phyloP scores from a whole-genome alignment of 2,113 vertebrate genomes.

The Rhinolophus ferrumequinum region DNA sequence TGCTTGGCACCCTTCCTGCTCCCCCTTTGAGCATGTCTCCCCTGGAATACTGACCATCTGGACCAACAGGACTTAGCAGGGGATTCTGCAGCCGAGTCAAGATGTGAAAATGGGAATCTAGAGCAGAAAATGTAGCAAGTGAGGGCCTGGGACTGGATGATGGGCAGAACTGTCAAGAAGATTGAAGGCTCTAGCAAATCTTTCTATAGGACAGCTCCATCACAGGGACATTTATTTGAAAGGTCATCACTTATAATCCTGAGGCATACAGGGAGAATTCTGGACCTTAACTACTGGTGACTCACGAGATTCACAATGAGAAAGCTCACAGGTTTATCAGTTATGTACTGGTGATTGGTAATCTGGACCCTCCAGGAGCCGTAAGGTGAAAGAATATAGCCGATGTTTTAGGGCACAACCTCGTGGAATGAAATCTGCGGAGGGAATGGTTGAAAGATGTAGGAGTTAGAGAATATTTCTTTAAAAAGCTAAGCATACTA shows the following conservation, averaged over 20 bases:
- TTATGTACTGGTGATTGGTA: not conserved
- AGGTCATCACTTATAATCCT: not conserved
- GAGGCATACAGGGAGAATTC: not conserved
- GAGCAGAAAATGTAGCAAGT: not conserved
- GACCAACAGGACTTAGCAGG: not conserved
- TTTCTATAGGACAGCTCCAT: not conserved
- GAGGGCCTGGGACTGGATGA: accelerated
- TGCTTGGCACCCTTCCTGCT: not conserved
- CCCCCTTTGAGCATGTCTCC: not conserved
- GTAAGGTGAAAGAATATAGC: not conserved
- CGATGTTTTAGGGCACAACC: not conserved
- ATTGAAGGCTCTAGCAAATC: not conserved
- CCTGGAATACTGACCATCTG: not conserved
- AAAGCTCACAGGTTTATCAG: not conserved
- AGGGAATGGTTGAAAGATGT: not conserved
- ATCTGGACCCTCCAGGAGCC: not conserved
- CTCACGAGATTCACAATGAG: not conserved
- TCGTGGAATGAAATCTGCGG: not conserved
- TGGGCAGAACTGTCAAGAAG: not conserved
- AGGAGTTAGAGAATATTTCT: not conserved
- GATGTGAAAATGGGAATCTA: not conserved
- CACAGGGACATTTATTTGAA: not conserved
- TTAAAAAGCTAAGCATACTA: not conserved
- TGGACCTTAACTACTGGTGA: not conserved
- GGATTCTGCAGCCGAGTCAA: not conserved